Evolutionary conservation across 2,888 invertebrate genomes (phyloP).

Genomic region (Tiphia femorata): DNA sequence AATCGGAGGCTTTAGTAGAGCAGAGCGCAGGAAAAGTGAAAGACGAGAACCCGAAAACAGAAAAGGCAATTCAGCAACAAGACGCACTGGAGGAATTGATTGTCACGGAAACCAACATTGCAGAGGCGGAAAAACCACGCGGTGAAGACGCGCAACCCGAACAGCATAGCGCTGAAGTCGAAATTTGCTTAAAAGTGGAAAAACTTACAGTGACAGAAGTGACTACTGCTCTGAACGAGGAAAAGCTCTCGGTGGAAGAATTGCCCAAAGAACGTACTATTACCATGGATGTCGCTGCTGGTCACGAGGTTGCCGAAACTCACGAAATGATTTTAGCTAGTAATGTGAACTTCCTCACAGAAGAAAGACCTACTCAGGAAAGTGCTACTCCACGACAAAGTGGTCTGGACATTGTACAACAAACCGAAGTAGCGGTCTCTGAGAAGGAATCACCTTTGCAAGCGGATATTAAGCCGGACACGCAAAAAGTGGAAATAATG

Average conservation of each 20-base stretch:
- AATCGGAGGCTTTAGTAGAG: conserved; percentile 65
- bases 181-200: conserved; percentile 52
- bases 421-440: conserved; percentile 68
- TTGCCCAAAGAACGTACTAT: conserved; percentile 44
- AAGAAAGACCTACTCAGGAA: conserved; percentile 56
- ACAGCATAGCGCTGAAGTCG: conserved; percentile 55
- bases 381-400: conserved; percentile 64
- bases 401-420: conserved; percentile 68
- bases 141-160: conserved; percentile 66
- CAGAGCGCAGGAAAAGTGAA: conserved; percentile 51
- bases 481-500: conserved; percentile 70
- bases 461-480: conserved; percentile 70
- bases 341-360: conserved; percentile 59
- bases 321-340: conserved; percentile 57
- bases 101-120: conserved; percentile 67
- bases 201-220: conserved; percentile 58
- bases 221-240: conserved; percentile 54
- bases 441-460: conserved; percentile 72
- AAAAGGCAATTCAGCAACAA: conserved; percentile 68
- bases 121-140: conserved; percentile 68
- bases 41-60: conserved; percentile 49
- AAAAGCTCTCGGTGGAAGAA: conserved; percentile 47
- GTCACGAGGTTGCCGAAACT: conserved; percentile 60
- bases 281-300: conserved; percentile 48
- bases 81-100: conserved; percentile 71